Conservation (phyloP, 1,140 invertebrate genomes). For the Sycophila sp. region DNA sequence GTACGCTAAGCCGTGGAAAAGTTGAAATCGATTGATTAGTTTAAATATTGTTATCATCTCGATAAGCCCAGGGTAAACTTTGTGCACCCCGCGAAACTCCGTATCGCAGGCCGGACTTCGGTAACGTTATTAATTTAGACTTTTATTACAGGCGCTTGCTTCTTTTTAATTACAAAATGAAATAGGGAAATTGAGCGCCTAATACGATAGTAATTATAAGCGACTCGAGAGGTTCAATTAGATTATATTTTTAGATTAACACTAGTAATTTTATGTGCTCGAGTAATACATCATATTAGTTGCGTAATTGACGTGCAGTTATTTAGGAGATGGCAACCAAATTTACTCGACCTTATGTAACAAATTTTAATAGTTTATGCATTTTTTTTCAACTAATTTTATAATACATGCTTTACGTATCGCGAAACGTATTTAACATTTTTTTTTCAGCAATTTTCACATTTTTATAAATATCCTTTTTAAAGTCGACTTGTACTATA, state of each 20-base stretch:
- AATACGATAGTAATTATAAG: too few species aligned
- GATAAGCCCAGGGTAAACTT: neutral
- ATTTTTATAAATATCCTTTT: too few species aligned
- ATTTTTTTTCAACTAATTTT: neutral
- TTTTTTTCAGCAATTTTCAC: too few species aligned
- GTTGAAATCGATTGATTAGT: slow-evolving; percentile 14
- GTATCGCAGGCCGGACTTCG: neutral
- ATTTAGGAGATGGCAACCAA: neutral
- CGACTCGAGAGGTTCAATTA: too few species aligned
- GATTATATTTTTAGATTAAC: too few species aligned
- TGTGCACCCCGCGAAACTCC: neutral
- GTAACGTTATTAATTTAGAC: neutral
- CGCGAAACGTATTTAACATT: too few species aligned
- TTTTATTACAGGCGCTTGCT: neutral
- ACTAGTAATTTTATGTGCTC: neutral
- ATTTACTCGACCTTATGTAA: slow-evolving; percentile 6
- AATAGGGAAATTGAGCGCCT: too few species aligned
- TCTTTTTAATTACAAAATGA: too few species aligned
- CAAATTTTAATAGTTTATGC: neutral
- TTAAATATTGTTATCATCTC: slow-evolving; percentile 12
- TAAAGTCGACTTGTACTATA: too few species aligned
- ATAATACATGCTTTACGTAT: neutral
- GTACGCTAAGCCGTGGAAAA: neutral
- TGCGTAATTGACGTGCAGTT: neutral
- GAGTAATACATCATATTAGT: neutral